phyloP scores from a whole-genome alignment of 2,113 vertebrate species.

The Varanus komodoensis region DNA sequence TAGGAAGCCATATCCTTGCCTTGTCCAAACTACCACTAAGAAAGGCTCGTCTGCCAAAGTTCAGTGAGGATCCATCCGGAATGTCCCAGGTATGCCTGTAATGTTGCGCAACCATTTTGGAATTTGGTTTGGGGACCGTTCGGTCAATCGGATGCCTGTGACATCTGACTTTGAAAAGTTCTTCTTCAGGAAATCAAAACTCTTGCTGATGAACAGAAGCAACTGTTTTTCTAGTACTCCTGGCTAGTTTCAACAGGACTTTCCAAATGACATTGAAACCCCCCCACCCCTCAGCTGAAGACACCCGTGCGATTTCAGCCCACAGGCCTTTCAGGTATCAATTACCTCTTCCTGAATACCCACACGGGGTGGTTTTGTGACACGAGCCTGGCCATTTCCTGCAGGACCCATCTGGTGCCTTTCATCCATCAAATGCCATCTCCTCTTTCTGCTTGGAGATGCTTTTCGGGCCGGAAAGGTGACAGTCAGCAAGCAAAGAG shows the following conservation, averaged over 20 bases:
- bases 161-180: not conserved
- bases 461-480: conserved; percentile 49
- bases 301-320: conserved; percentile 8
- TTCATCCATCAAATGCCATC: conserved; percentile 26
- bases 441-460: conserved; percentile 32
- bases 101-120: not conserved
- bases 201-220: not conserved
- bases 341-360: conserved; percentile 27
- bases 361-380: conserved; percentile 52
- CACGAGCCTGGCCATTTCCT: conserved; percentile 48
- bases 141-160: not conserved
- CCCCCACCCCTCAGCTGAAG: not conserved
- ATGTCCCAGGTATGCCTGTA: not conserved
- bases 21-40: not conserved
- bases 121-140: not conserved
- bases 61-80: not conserved
- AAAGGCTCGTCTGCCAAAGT: not conserved
- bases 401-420: conserved; percentile 36
- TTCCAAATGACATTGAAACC: not conserved
- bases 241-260: not conserved
- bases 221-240: conserved; percentile 7
- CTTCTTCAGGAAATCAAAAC: not conserved
- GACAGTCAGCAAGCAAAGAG: conserved; percentile 22
- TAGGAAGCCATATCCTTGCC: not conserved
- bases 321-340: conserved; percentile 8